Base-by-base conservation (phyloP, 2,888 invertebrate species). In the Campaea margaritaria region DNA sequence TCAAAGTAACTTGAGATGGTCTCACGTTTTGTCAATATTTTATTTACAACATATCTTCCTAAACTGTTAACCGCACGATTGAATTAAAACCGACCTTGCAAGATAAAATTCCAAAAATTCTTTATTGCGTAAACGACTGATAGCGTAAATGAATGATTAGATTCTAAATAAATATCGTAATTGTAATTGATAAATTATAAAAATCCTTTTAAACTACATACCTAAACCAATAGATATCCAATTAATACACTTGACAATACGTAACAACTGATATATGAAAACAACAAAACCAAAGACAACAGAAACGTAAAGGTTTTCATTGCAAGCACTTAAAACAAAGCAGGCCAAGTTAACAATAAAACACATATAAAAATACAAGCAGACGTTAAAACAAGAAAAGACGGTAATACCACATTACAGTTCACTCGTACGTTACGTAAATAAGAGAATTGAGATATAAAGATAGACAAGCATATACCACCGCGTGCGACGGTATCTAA, bases 391-490 rank as follows among this genome's bases (percentile, higher is more conserved):
- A 52, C n/a, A 59, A 55, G 43, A 31, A 51, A 55, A 51, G 46
- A 47, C 55, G 28, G 49, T 55, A 56, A 56, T 48, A 47, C 27
- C 39, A 49, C 45, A 43, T 38, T 43, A 34, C 49, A 49, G 44
- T 39, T 15, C 38, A 38, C 42, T 52, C 39, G 39, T 49, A 16
- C 12, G 51, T 61, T 61, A 61, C 60, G 51, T 61, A 61, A 61
- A 61, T 51, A 13, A 47, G 36, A 54, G 44, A 49, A 58, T 44
- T 45, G 36, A 59, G 50, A 60, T 55, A 55, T 51, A 21, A 45
- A 48, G 55, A 60, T 55, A 59, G 11, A 10, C 36, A 39, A n/a
- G 27, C n/a, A 53, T 51, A 58, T 50, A 60, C 60, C 54, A 47
- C 46, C 48, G 28, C 58, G 38, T 52, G 58, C 44, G 43, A 39